These are phyloP conservation scores for Benthochromis sp. DNA, from an alignment of 2,113 vertebrate species.

Conservation along the genomic window DNA sequence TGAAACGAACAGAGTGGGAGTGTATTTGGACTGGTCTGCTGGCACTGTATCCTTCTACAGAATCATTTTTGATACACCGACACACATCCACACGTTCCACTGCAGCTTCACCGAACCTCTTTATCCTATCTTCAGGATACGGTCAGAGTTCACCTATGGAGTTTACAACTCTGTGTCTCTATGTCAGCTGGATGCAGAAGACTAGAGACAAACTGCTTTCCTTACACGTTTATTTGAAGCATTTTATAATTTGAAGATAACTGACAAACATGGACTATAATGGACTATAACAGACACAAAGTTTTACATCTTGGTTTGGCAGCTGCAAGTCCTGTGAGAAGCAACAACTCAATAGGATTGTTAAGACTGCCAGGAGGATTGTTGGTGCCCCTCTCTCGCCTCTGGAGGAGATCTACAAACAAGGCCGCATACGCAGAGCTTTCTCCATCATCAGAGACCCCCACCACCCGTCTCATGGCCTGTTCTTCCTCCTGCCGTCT, in stretches of 20 bases:
- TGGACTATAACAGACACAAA: neutral
- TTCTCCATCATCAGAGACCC: neutral
- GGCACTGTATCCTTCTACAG: neutral
- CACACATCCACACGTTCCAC: neutral
- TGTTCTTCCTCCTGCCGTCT: neutral
- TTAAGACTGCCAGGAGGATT: neutral
- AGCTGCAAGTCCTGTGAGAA: accelerated
- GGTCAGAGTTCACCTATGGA: neutral
- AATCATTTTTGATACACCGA: neutral
- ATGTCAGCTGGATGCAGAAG: neutral
- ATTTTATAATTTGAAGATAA: neutral
- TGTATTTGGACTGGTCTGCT: neutral
- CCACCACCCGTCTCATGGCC: neutral
- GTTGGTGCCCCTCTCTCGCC: neutral
- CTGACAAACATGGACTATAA: neutral
- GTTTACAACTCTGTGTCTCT: neutral
- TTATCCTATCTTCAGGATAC: neutral
- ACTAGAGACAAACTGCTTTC: neutral
- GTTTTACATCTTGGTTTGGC: neutral
- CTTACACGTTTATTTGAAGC: neutral
- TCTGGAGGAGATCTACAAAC: neutral
- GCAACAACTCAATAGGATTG: neutral
- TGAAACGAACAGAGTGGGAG: neutral
- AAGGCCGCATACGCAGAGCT: neutral
- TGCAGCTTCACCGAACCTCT: neutral